Percentiles rank a stretch among this genome's conserved stretches.
Evolutionary conservation across 1,140 invertebrate species (phyloP).

Genomic region (Zaprionus ghesquierei): DNA sequence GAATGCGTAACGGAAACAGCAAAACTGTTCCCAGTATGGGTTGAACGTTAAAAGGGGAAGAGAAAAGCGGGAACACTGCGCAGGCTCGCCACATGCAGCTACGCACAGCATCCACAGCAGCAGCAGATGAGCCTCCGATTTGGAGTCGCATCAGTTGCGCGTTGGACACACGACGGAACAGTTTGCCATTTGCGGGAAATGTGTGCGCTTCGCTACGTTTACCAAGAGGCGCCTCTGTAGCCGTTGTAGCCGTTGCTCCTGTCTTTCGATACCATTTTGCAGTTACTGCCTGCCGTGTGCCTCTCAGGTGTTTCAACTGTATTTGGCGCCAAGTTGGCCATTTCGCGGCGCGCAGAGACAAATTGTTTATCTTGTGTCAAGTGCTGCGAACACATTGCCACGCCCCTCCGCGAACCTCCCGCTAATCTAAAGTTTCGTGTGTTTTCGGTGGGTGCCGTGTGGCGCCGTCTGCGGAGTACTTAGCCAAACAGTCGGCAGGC

Average conservation of each 20-base stretch:
- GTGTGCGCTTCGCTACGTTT: neutral
- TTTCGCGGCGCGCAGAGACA: slow-evolving; percentile 66
- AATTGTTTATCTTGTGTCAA: slow-evolving; percentile 80
- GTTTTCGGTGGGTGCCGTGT: slow-evolving; percentile 54
- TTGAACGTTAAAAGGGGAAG: neutral
- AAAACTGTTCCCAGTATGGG: slow-evolving; percentile 36
- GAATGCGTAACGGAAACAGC: slow-evolving; percentile 20
- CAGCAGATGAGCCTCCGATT: neutral
- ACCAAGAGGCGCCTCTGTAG: slow-evolving; percentile 21
- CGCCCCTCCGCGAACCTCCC: neutral
- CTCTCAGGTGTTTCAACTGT: slow-evolving; percentile 44
- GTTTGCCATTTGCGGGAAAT: slow-evolving; percentile 25
- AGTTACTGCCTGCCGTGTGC: too few relatives aligned
- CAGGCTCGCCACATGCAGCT: slow-evolving; percentile 24
- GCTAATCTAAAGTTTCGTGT: neutral
- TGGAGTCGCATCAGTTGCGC: slow-evolving; percentile 37
- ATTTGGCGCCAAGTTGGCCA: slow-evolving; percentile 76
- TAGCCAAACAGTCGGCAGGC: slow-evolving; percentile 53
- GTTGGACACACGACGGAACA: slow-evolving; percentile 45
- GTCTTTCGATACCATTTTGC: too few relatives aligned
- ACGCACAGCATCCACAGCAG: slow-evolving; percentile 22
- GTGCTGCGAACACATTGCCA: slow-evolving; percentile 48
- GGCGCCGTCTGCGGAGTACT: slow-evolving; percentile 62
- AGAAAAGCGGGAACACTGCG: slow-evolving; percentile 8
- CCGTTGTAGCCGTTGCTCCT: neutral